Base-by-base conservation (phyloP, 2,888 invertebrate genomes). In the Brachyptera risi region DNA sequence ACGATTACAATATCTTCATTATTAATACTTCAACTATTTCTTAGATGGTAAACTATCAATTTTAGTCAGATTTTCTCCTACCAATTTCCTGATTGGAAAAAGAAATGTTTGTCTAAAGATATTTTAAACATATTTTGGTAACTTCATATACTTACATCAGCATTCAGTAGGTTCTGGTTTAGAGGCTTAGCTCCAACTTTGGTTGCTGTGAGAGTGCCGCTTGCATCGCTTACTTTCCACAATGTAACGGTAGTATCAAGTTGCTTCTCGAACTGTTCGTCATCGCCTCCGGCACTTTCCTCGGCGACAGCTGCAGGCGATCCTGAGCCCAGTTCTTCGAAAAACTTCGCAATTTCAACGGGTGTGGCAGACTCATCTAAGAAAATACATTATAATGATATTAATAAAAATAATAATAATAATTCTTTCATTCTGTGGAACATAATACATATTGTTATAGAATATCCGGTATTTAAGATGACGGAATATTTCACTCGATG, bases 321-420 rank as follows among this genome's bases (percentile, higher is more conserved):
- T 0, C 90, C 92, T 3, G 88, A 88, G 15, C 94, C 95, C 11
- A 95, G 80, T 1, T 86, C 84, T 3, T 81, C 80, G 77, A 94
- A 95, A 81, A 90, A 95, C 54, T 81, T 80, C 60, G 84, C 80
- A 5, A 84, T 77, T 50, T 90, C 90, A 19, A 73, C 73, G 0
- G 83, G 82, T 4, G 80, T 81, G 60, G 87, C 84, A 68, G 78
- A 83, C 62, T 81, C 81, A 69, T 87, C 87, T 85, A 73, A n/a
- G n/a, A n/a, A n/a, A n/a, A n/a, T n/a, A n/a, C n/a, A n/a, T n/a
- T n/a, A n/a, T n/a, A n/a, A n/a, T n/a, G n/a, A n/a, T n/a, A n/a
- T n/a, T n/a, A n/a, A n/a, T n/a, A n/a, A n/a, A n/a, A n/a, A n/a
- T n/a, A n/a, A n/a, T n/a, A n/a, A n/a, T n/a, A n/a, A n/a, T n/a